Evolutionary conservation across 2,797 vertebrate species (phyloP), one percentile per base, ranked within the genome.

Genomic region (Numenius phaeopus): DNA sequence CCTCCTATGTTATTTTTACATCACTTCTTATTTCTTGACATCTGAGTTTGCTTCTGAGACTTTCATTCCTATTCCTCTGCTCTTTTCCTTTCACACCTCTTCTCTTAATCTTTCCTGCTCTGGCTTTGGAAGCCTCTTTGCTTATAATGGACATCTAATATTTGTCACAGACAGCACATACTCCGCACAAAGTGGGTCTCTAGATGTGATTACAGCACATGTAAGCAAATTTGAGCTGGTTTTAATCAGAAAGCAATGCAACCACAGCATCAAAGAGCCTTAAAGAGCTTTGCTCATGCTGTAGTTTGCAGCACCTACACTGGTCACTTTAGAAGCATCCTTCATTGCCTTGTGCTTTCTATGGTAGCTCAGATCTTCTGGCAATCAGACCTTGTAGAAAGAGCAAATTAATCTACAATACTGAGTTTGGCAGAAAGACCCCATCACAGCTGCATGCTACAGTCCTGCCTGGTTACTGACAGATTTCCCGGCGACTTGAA

Each of bases 1-100:
- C 72, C 83, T 77, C 34, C 37, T 64, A 2, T 89, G 81, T 97
- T 97, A 83, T 96, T 97, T 96, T 97, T 94, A 79, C 62, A 94
- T 93, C 54, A 55, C 55, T 95, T 79, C 80, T 95, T 94, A 84
- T 94, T 95, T 93, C 90, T 95, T 87, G 83, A 54, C 50, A 52
- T 91, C 47, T 49, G 62, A 91, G 44, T 91, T 92, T 81, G 92
- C 81, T 92, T 93, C 94, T 92, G 95, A 96, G 94, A 66, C 69
- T 75, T 94, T 82, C 2, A 5, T 90, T 95, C 55, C 44, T 76
- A 65, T 82, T 90, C 21, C n/a, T 92, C 54, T 88, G 49, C 58
- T 80, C 91, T 91, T 86, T 96, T 94, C 79, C 37, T 94, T 91
- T 94, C 46, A 61, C 85, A 76, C 76, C 15, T 91, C 89, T 86